Percentiles rank a stretch among this genome's conserved stretches.
Conservation (phyloP, 2,797 vertebrate species). For the Hippopotamyrus pictus region DNA sequence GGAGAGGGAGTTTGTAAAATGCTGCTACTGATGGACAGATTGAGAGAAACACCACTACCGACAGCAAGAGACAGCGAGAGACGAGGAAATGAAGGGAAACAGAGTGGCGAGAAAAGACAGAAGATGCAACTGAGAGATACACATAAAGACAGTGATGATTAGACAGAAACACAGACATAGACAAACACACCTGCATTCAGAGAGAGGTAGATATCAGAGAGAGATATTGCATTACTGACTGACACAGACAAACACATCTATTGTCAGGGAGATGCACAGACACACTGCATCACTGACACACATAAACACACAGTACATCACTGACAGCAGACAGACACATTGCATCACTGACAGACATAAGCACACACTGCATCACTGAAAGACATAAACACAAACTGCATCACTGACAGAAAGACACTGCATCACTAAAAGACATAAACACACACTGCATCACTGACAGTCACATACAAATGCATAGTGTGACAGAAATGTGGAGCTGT, state of each 20-base stretch:
- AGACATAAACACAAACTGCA: slow-evolving; percentile 24
- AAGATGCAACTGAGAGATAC: neutral
- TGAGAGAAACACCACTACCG: neutral
- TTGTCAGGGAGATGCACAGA: neutral
- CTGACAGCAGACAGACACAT: neutral
- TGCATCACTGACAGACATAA: neutral
- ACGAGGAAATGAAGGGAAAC: neutral
- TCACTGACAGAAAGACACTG: slow-evolving; percentile 19
- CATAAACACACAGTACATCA: slow-evolving; percentile 25
- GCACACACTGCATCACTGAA: neutral
- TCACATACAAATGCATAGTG: neutral
- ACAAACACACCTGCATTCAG: slow-evolving; percentile 3
- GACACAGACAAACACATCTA: neutral
- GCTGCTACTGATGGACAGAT: slow-evolving; percentile 42
- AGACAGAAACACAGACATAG: slow-evolving; percentile 32
- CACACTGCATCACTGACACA: slow-evolving; percentile 29
- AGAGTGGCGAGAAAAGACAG: neutral
- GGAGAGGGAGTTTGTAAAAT: slow-evolving; percentile 43
- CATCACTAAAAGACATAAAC: neutral
- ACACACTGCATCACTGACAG: neutral
- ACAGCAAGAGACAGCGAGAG: neutral
- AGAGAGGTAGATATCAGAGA: neutral
- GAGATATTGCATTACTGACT: neutral
- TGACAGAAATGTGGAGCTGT: neutral
- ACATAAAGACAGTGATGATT: neutral